These are phyloP conservation scores for Tiphia femorata DNA, from an alignment of 2,888 invertebrate species.

Conservation along the genomic window DNA sequence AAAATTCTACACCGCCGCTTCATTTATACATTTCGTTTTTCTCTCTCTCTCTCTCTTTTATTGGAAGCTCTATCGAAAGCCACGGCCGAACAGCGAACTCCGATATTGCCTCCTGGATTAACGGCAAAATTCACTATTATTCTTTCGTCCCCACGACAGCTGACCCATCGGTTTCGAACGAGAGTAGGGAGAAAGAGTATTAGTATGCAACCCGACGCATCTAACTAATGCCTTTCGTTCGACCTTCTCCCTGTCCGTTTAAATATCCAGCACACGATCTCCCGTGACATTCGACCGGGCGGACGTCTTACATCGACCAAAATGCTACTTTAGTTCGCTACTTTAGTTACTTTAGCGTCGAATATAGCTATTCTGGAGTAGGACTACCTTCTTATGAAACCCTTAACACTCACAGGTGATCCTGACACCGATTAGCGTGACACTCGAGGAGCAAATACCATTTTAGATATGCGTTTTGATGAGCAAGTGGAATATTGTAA, in stretches of 20 bases:
- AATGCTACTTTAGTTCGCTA: too few relatives aligned
- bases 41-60: neutral
- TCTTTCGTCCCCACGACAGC: neutral
- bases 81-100: neutral
- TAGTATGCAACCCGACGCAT: constrained; percentile 9
- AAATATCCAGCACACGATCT: neutral
- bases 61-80: neutral
- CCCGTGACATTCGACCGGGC: neutral
- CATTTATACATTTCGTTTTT: too few relatives aligned
- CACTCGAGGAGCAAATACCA: too few relatives aligned
- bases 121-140: constrained; percentile 15
- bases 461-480: too few relatives aligned
- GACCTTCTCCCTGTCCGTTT: neutral
- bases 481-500: too few relatives aligned
- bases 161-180: constrained; percentile 2
- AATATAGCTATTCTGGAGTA: too few relatives aligned
- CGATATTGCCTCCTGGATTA: constrained; percentile 25
- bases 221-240: neutral
- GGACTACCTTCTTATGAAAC: too few relatives aligned
- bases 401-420: too few relatives aligned
- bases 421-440: too few relatives aligned
- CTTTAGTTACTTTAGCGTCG: too few relatives aligned
- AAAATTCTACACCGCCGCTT: too few relatives aligned
- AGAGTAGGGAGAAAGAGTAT: constrained; percentile 7
- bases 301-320: too few relatives aligned